Conservation (phyloP, 2,888 invertebrate species). For the Sesia bembeciformis region DNA sequence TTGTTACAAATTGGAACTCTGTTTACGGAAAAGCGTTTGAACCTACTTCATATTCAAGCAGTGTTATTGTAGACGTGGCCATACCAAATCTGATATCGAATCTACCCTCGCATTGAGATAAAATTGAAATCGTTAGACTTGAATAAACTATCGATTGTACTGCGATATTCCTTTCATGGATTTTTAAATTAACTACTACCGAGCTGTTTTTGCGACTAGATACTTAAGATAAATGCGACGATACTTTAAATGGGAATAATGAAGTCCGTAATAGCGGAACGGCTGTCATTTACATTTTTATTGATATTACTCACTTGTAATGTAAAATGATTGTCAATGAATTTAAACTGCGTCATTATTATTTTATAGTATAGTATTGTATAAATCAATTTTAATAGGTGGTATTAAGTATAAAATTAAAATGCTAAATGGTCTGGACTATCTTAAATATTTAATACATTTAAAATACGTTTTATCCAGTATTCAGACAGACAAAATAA, state of each 20-base stretch:
- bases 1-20: constrained; percentile 41
- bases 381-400: too few relatives aligned
- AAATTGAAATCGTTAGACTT: constrained; percentile 50
- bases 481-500: too few relatives aligned
- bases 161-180: constrained; percentile 31
- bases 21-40: constrained; percentile 25
- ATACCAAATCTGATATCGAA: constrained; percentile 41
- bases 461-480: too few relatives aligned
- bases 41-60: constrained; percentile 45
- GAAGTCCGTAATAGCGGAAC: background rate
- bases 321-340: background rate
- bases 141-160: constrained; percentile 38
- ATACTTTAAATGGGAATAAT: background rate
- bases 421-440: too few relatives aligned
- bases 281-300: background rate
- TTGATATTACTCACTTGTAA: background rate
- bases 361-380: background rate
- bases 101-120: constrained; percentile 34
- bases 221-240: background rate
- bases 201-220: constrained; percentile 1
- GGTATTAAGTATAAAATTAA: too few relatives aligned
- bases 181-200: constrained; percentile 29
- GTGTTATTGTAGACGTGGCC: constrained; percentile 37
- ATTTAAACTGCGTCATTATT: background rate
- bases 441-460: too few relatives aligned